Evolutionary conservation across 2,113 vertebrate species (phyloP).

Genomic region (Eptatretus burgeri): DNA sequence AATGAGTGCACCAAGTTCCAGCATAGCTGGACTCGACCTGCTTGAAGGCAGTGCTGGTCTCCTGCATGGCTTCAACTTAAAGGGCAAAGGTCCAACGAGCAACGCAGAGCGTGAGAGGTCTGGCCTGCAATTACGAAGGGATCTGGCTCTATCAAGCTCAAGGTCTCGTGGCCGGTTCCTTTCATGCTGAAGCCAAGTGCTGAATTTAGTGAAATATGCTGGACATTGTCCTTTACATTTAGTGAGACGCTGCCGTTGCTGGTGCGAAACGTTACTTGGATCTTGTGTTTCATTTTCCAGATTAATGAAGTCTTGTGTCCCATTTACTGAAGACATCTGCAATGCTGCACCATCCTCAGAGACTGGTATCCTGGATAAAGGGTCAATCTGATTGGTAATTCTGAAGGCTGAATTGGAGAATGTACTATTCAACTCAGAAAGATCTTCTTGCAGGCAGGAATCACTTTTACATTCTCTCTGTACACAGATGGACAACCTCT

Average conservation of each 20-base stretch:
- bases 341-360: no score
- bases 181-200: conserved; percentile 78
- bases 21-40: no score
- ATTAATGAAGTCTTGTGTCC: background rate
- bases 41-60: background rate
- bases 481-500: no score
- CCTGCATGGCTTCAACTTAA: background rate
- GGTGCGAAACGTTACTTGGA: conserved; percentile 15
- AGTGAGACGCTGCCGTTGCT: conserved; percentile 44
- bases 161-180: conserved; percentile 18
- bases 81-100: background rate
- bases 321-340: no score
- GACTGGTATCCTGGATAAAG: no score
- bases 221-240: conserved; percentile 82
- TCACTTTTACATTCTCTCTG: background rate
- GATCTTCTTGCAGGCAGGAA: background rate
- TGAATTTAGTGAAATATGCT: conserved; percentile 74
- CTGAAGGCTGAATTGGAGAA: no score
- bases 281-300: background rate
- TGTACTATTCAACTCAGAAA: no score
- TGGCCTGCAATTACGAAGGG: conserved; percentile 27
- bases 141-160: conserved; percentile 31
- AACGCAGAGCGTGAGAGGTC: conserved; percentile 19
- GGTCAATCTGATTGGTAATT: background rate
- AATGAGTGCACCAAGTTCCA: no score